Evolutionary conservation across 2,888 invertebrate species (phyloP), one percentile per base, ranked within the genome.

Genomic region (Sylvicola fuscatus): DNA sequence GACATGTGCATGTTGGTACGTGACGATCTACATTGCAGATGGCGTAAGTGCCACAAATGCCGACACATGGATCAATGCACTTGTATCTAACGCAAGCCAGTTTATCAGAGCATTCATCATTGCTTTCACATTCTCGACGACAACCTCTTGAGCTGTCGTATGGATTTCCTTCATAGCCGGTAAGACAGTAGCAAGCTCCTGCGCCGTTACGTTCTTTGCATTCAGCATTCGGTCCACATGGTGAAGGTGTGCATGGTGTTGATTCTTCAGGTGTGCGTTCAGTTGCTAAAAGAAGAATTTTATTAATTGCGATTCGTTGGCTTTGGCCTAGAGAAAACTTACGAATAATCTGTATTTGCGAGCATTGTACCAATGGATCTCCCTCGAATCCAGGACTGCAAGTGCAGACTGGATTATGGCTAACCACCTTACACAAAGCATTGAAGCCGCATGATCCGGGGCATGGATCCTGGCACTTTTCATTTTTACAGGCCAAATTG

Each of bases 151-250:
- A 60, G 42, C 49, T 60, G 46, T 77, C 77, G 46, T 84, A 84
- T 2, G 87, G 81, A 58, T 86, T 80, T 26, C 86, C 86, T 46
- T 79, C 73, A 45, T 72, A 80, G 15, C 80, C 81, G 37, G 71
- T 66, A 5, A 73, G 72, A 49, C 86, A 87, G 17, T 70, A 68
- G 49, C 87, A 89, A 27, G 86, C 83, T n/a, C 80, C 82, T 1
- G 84, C 81, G 10, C 78, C 77, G 46, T 82, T 81, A 42, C 71
- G 66, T 55, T 83, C 83, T 6, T 81, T 68, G 46, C 81, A 86
- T 55, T 82, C 79, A 3, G 84, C 80, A 47, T 82, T 80, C 4
- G 76, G 77, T 28, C 87, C 87, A 50, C 87, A 87, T 2, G 84
- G 84, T 38, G 81, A 79, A 34, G 83, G 83, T 37, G 66, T 65